Evolutionary conservation across 2,113 vertebrate genomes (phyloP).

Genomic region (Pachyramphus minor): DNA sequence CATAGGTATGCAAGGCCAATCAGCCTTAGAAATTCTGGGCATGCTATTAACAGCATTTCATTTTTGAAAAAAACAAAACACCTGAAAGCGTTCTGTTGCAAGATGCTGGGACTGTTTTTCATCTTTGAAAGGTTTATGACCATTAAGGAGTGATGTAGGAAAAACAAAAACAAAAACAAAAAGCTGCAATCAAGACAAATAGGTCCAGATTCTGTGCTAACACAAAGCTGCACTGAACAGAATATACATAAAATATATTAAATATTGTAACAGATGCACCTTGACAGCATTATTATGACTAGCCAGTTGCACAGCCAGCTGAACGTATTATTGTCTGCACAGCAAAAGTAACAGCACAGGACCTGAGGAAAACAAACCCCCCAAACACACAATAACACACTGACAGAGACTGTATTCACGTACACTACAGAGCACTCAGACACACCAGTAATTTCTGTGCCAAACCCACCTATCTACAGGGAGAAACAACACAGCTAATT

Average conservation of each 20-base stretch:
- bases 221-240: not conserved
- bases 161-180: not conserved
- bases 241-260: not conserved
- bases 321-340: not conserved
- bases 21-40: constrained; percentile 5
- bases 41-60: not conserved
- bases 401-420: not conserved
- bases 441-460: not conserved
- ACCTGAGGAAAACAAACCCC: not conserved
- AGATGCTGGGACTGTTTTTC: not conserved
- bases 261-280: not conserved
- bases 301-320: not conserved
- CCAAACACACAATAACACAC: not conserved
- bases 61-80: not conserved
- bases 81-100: not conserved
- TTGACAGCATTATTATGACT: not conserved
- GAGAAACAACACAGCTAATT: constrained; percentile 5
- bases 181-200: not conserved
- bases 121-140: not conserved
- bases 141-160: not conserved
- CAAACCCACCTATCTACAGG: not conserved
- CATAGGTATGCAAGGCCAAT: not conserved
- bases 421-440: not conserved
- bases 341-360: not conserved
- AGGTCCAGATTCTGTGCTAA: not conserved